These are phyloP conservation scores for Lasioglossum malachurum DNA, from an alignment of 2,888 invertebrate genomes.

Conservation along the genomic window DNA sequence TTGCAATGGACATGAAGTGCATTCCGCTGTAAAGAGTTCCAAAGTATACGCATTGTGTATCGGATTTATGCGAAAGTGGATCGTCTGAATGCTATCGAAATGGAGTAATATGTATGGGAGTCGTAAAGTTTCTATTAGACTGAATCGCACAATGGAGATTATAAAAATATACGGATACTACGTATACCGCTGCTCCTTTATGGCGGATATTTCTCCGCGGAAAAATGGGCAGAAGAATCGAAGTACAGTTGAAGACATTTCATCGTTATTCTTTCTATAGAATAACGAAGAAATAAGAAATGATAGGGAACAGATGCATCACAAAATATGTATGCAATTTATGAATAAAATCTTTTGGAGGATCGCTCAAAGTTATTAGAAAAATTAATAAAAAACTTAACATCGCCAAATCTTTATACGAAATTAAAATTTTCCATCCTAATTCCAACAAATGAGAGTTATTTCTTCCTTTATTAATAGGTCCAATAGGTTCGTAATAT, in stretches of 20 bases:
- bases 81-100: constrained; percentile 5
- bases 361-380: not conserved
- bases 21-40: constrained; percentile 5
- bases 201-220: not conserved
- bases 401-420: not conserved
- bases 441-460: too few relatives aligned
- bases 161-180: constrained; percentile 5
- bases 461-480: too few relatives aligned
- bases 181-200: not conserved
- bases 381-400: not conserved
- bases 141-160: constrained; percentile 7
- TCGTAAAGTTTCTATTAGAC: not conserved
- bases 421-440: not conserved
- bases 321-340: not conserved
- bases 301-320: not conserved
- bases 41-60: constrained; percentile 15
- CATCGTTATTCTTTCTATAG: not conserved
- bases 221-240: not conserved
- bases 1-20: constrained; percentile 12
- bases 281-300: not conserved
- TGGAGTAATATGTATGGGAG: not conserved
- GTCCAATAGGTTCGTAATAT: too few relatives aligned
- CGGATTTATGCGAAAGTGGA: constrained; percentile 15
- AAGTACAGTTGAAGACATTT: not conserved
- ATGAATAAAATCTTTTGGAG: not conserved